Conservation (phyloP, 2,888 invertebrate genomes). For the Lepidochrysops patricia region DNA sequence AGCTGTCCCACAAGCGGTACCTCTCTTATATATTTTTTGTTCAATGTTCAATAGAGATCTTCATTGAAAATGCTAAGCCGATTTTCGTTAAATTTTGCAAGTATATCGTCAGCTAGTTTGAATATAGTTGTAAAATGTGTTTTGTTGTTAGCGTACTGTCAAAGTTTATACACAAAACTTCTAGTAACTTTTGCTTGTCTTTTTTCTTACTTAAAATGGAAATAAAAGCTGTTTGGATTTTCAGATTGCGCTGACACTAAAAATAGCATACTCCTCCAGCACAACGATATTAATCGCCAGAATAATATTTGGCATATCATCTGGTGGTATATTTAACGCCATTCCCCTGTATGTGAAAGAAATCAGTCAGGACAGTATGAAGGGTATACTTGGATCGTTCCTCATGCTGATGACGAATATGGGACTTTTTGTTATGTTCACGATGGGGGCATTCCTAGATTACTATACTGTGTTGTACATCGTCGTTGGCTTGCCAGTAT, state of each 20-base stretch:
- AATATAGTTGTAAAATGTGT: too few relatives aligned
- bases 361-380: slow-evolving; percentile 41
- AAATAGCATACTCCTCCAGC: slow-evolving; percentile 35
- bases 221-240: slow-evolving; percentile 19
- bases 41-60: not conserved
- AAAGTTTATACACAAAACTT: too few relatives aligned
- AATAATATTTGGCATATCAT: slow-evolving; percentile 34
- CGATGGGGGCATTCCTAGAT: slow-evolving; percentile 39
- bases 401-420: slow-evolving; percentile 34
- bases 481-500: slow-evolving; percentile 31
- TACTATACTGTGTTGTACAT: slow-evolving; percentile 40
- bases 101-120: too few relatives aligned
- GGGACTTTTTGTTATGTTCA: slow-evolving; percentile 40
- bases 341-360: slow-evolving; percentile 47
- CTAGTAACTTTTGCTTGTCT: too few relatives aligned
- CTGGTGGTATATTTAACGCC: slow-evolving; percentile 38
- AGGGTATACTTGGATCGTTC: slow-evolving; percentile 39
- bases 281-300: slow-evolving; percentile 36
- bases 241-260: slow-evolving; percentile 49
- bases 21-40: slow-evolving; percentile 24
- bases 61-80: not conserved
- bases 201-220: too few relatives aligned
- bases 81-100: too few relatives aligned
- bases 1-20: slow-evolving; percentile 56
- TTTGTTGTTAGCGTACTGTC: too few relatives aligned